Percentiles rank a stretch among this genome's conserved stretches.
These are phyloP conservation scores for Antechinus stuartii DNA, from an alignment of 2,113 vertebrate genomes.

Conservation along the genomic window DNA sequence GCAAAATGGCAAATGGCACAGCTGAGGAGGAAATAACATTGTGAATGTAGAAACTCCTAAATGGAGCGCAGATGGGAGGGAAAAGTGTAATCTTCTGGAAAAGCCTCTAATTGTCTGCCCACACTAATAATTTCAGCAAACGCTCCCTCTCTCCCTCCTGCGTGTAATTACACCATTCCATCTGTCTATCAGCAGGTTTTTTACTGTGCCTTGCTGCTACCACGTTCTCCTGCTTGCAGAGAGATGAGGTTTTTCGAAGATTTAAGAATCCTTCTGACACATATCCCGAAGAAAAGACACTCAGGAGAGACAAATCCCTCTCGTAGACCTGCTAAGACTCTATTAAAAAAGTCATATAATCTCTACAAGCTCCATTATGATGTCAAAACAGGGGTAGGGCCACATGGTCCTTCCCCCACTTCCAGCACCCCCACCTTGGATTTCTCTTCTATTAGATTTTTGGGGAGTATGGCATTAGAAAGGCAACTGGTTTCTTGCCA, in stretches of 20 bases:
- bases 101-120: conserved; percentile 91
- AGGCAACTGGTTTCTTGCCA: not conserved
- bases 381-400: conserved; percentile 60
- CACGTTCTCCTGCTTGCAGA: conserved; percentile 63
- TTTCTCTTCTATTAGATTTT: not conserved
- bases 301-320: conserved; percentile 80
- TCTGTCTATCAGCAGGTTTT: conserved; percentile 91
- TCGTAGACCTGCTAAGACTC: conserved; percentile 59
- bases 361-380: conserved; percentile 16
- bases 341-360: conserved; percentile 57
- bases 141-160: conserved; percentile 82
- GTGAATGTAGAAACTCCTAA: conserved; percentile 75
- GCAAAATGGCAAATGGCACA: conserved; percentile 73
- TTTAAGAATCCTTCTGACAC: conserved; percentile 84
- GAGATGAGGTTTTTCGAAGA: conserved; percentile 77
- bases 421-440: not conserved
- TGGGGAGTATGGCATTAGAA: not conserved
- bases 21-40: conserved; percentile 77
- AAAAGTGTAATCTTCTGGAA: conserved; percentile 91
- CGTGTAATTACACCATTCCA: conserved; percentile 91
- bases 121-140: conserved; percentile 86
- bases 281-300: conserved; percentile 78
- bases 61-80: conserved; percentile 87
- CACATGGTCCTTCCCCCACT: not conserved
- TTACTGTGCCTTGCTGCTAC: conserved; percentile 81